A percentile compares a stretch with the other conserved stretches of the same genome.
Evolutionary conservation across 2,113 vertebrate genomes (phyloP).

Genomic region (Bos javanicus): DNA sequence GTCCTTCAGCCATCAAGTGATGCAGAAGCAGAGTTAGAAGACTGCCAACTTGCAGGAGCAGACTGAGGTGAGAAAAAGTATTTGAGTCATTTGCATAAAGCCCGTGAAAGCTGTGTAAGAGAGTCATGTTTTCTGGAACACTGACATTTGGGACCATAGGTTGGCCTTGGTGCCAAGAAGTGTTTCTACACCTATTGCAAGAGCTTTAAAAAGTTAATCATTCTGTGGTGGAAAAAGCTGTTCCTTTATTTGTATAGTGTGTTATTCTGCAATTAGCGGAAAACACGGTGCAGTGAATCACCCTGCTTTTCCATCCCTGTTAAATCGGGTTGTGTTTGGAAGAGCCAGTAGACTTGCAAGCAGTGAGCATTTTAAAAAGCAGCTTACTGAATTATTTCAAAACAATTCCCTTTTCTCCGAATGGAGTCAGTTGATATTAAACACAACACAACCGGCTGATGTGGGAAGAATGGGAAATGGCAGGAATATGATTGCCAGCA

Average conservation of each 20-base stretch:
- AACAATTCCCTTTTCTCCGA: background rate
- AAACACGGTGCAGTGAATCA: background rate
- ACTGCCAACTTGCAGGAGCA: background rate
- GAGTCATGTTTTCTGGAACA: background rate
- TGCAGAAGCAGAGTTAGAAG: background rate
- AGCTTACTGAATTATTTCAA: constrained; percentile 18
- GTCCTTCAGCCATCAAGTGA: background rate
- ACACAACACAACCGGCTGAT: background rate
- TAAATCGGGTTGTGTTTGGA: background rate
- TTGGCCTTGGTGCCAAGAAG: background rate
- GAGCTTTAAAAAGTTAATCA: constrained; percentile 2
- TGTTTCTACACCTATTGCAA: background rate
- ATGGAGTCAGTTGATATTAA: background rate
- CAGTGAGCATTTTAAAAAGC: background rate
- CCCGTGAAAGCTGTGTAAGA: background rate
- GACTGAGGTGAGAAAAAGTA: background rate
- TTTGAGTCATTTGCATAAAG: background rate
- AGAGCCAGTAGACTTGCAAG: background rate
- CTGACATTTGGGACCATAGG: background rate
- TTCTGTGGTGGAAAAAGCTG: background rate
- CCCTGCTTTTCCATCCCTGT: background rate
- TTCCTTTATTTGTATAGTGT: background rate
- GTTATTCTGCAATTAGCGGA: background rate
- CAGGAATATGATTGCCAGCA: background rate
- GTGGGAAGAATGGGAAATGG: background rate